Conservation (phyloP, 2,797 vertebrate genomes). For the Salmo trutta region DNA sequence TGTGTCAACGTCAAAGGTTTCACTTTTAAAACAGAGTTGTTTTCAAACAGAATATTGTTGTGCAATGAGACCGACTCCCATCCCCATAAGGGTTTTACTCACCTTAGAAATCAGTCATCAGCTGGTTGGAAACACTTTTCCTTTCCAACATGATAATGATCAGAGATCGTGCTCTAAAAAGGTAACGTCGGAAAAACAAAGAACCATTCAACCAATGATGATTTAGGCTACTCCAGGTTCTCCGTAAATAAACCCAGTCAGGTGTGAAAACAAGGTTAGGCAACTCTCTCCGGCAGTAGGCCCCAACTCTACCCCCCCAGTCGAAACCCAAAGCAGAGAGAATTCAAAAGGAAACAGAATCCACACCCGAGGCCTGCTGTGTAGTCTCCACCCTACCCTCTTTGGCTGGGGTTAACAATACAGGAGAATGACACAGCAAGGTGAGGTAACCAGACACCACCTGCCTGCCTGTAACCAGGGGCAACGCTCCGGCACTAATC, state of each 20-base stretch:
- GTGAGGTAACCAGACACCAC: constrained; percentile 78
- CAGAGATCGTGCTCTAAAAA: constrained; percentile 45
- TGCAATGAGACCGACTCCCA: background rate
- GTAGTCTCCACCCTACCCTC: constrained; percentile 42
- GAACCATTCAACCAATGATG: constrained; percentile 24
- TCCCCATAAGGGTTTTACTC: constrained; percentile 17
- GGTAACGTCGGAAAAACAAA: constrained; percentile 51
- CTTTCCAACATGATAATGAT: constrained; percentile 40
- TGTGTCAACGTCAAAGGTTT: background rate
- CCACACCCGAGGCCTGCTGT: constrained; percentile 29
- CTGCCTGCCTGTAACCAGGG: constrained; percentile 66
- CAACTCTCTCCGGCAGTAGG: background rate
- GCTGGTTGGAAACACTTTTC: constrained; percentile 42
- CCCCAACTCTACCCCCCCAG: constrained; percentile 11
- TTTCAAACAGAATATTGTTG: background rate
- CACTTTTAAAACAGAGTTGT: constrained; percentile 2
- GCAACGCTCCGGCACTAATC: constrained; percentile 62
- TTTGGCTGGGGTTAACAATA: constrained; percentile 61
- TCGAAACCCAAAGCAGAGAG: constrained; percentile 43
- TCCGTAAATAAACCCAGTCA: constrained; percentile 12
- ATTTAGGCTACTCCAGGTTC: constrained; percentile 22
- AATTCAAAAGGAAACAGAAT: constrained; percentile 58
- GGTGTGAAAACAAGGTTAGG: constrained; percentile 57
- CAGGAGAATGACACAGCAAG: constrained; percentile 64
- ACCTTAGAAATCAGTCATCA: constrained; percentile 54